A percentile compares a stretch with the other conserved stretches of the same genome.
Evolutionary conservation across 1,140 invertebrate genomes (phyloP).

Genomic region (Drosophila ogumai): DNA sequence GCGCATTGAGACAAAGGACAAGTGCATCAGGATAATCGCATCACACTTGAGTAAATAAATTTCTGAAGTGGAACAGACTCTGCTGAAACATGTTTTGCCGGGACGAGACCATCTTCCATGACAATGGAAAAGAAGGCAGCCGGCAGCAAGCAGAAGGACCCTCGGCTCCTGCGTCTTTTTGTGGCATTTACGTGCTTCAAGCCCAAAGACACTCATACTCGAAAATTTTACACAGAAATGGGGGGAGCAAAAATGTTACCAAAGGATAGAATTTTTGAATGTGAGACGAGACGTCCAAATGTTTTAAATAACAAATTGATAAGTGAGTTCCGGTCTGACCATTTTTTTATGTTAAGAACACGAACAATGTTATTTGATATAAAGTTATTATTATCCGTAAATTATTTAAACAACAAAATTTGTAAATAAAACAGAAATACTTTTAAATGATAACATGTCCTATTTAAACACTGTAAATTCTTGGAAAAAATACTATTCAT

Average conservation of each 20-base stretch:
- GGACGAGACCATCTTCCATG: conserved; percentile 22
- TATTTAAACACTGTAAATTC: too few species aligned
- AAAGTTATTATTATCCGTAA: background rate
- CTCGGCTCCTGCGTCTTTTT: conserved; percentile 19
- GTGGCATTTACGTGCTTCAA: conserved; percentile 23
- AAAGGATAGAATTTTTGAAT: conserved; percentile 3
- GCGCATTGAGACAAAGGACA: conserved; percentile 67
- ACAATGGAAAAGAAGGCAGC: conserved; percentile 15
- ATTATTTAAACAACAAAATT: background rate
- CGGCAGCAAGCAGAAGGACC: conserved; percentile 1
- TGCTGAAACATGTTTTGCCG: conserved; percentile 50
- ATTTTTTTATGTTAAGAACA: too few species aligned
- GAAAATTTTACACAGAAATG: background rate
- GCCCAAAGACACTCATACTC: background rate
- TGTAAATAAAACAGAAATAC: too few species aligned
- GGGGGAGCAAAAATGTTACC: background rate
- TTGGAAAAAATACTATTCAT: too few species aligned
- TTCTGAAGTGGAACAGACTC: conserved; percentile 74
- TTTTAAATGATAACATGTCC: too few species aligned
- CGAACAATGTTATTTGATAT: background rate
- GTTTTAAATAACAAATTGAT: conserved; percentile 3
- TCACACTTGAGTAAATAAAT: conserved; percentile 83
- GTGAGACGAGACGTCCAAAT: background rate
- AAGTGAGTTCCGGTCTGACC: background rate
- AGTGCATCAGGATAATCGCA: conserved; percentile 79